Percentiles rank a stretch among this genome's conserved stretches.
phyloP scores from a whole-genome alignment of 2,888 invertebrate species.

The Caenorhabditis angaria region DNA sequence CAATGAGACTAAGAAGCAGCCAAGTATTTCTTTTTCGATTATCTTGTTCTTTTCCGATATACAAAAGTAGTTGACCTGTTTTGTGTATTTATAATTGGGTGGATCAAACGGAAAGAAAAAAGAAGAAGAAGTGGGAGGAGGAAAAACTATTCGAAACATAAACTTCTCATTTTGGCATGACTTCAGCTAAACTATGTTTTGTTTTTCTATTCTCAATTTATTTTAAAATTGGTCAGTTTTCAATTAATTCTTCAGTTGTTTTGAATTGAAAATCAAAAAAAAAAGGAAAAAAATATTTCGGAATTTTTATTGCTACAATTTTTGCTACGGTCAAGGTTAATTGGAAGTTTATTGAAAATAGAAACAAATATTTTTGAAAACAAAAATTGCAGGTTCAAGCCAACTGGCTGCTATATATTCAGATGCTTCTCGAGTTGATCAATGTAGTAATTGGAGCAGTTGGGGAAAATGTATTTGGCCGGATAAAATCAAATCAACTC shows the following conservation, averaged over 20 bases:
- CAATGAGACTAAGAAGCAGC: too few species aligned
- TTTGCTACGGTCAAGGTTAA: too few species aligned
- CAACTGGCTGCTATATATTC: conserved; percentile 72
- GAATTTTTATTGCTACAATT: too few species aligned
- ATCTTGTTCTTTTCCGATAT: neutral
- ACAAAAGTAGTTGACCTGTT: conserved; percentile 1
- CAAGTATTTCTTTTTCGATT: neutral
- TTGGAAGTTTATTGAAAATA: too few species aligned
- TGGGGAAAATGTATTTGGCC: conserved; percentile 71
- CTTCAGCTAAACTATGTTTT: too few species aligned
- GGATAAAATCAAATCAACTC: conserved; percentile 47
- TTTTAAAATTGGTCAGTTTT: too few species aligned
- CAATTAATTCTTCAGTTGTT: too few species aligned
- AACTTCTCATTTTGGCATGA: neutral
- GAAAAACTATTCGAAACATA: neutral
- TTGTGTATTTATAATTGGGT: neutral
- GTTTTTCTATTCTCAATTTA: neutral
- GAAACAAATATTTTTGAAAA: too few species aligned
- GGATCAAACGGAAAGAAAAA: neutral
- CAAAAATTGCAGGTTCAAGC: conserved; percentile 3
- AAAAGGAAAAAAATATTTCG: too few species aligned
- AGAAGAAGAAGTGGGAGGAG: too few species aligned
- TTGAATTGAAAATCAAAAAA: too few species aligned
- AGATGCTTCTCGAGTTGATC: conserved; percentile 56
- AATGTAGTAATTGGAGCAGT: conserved; percentile 68